A percentile compares a stretch with the other conserved stretches of the same genome.
phyloP scores from a whole-genome alignment of 2,797 vertebrate species.

The Catamblyrhynchus diadema region DNA sequence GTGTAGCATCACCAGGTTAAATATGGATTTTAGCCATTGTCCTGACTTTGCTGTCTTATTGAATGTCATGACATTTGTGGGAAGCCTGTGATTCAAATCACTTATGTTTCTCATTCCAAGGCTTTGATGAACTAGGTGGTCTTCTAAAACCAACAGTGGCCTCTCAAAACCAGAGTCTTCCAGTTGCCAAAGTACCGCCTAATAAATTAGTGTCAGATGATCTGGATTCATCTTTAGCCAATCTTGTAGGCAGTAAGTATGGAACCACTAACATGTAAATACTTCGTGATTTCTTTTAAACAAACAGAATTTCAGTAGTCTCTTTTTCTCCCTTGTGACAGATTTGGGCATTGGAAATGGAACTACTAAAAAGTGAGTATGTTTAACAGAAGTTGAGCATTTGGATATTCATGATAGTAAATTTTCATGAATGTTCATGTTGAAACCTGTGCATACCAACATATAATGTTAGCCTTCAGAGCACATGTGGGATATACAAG shows the following conservation, averaged over 20 bases:
- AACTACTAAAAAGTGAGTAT: slow-evolving; percentile 91
- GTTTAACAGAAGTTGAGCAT: not conserved
- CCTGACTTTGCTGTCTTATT: not conserved
- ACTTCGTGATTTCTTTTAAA: not conserved
- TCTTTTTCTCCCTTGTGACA: slow-evolving; percentile 60
- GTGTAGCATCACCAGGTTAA: not conserved
- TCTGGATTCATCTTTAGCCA: slow-evolving; percentile 94
- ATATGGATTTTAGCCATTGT: not conserved
- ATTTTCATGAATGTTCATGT: not conserved
- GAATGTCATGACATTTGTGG: not conserved
- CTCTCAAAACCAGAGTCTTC: slow-evolving; percentile 86
- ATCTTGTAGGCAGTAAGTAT: slow-evolving; percentile 96
- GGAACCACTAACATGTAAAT: not conserved
- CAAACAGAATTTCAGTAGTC: slow-evolving; percentile 16
- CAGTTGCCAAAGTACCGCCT: slow-evolving; percentile 79
- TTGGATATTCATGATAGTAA: not conserved
- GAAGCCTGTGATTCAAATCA: not conserved
- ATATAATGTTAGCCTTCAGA: not conserved
- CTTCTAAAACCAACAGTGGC: slow-evolving; percentile 94
- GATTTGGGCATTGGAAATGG: slow-evolving; percentile 95
- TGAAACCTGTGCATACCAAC: not conserved
- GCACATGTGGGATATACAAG: rapidly evolving
- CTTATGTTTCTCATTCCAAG: slow-evolving; percentile 74
- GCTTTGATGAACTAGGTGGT: slow-evolving; percentile 91
- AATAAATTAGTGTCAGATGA: slow-evolving; percentile 92